Evolutionary conservation across 2,113 vertebrate genomes (phyloP).

Genomic region (Callithrix jacchus): DNA sequence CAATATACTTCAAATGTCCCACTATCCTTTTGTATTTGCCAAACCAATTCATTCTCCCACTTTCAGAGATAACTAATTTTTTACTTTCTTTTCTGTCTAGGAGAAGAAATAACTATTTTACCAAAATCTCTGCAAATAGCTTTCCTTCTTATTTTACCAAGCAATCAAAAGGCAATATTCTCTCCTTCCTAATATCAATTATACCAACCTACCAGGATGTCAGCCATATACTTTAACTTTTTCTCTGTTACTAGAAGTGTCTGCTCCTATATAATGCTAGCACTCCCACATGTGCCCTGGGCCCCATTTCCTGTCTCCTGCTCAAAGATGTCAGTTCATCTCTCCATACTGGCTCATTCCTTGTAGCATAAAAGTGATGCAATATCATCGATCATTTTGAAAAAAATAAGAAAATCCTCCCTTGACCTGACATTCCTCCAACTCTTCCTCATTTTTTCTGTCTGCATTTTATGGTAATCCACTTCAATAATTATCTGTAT

Average conservation of each 20-base stretch:
- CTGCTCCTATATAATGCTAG: neutral
- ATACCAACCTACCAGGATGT: neutral
- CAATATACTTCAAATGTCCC: neutral
- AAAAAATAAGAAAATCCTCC: neutral
- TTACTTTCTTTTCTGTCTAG: neutral
- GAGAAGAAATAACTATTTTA: neutral
- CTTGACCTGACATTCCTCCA: neutral
- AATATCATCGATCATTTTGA: neutral
- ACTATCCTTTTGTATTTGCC: neutral
- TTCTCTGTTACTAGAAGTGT: neutral
- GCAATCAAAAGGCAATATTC: neutral
- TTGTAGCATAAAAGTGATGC: neutral
- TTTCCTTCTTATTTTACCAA: conserved; percentile 13
- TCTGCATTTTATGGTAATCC: neutral
- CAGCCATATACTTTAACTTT: neutral
- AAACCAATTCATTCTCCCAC: neutral
- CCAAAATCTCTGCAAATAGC: neutral
- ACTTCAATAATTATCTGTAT: neutral
- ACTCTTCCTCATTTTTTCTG: conserved; percentile 5
- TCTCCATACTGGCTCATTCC: neutral
- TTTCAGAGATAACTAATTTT: neutral
- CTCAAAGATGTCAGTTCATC: neutral
- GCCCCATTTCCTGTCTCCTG: neutral
- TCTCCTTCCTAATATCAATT: neutral
- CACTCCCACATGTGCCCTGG: neutral